Base-by-base conservation (phyloP, 1,140 invertebrate species). In the Drosophila paulistorum region DNA sequence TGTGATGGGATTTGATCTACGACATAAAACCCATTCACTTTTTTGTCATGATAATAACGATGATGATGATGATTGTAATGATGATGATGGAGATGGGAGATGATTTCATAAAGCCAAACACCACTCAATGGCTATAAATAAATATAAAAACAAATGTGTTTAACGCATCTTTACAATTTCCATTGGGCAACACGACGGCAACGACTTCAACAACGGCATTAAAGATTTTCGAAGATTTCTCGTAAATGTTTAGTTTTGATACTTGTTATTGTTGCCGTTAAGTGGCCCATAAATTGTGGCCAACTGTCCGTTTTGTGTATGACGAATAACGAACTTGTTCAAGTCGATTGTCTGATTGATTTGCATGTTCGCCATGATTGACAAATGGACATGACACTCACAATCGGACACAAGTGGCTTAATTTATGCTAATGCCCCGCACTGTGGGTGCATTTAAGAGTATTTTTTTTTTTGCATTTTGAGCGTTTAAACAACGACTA, bases 1-100 rank as follows among this genome's bases (percentile, higher is more conserved):
- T 37, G 35, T 37, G 37, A 39, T 63, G 70, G 68, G 74, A 81
- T 54, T 74, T 64, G 81, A 81, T 76, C 82, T 74, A 77, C 75
- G 76, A 79, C 82, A 87, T 86, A 86, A 86, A 86, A 86, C 66
- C 76, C 82, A 86, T 86, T 86, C 83, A 86, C 83, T 87, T 87
- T 86, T 85, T 87, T 37, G 54, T 71, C 67, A 71, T 68, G 61
- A 58, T 59, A 37, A 59, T 59, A 59, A 59, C 17, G 35, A 13
- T 41, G 37, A 39, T 41, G 33, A n/a, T 41, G 35, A 37, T 39
- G 37, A 13, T 37, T 7, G 10, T 37, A 3, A 17, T 30, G 58
- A 39, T 42, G 61, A 13, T 42, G 20, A 42, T 45, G 61, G 14
- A 17, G 78, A 69, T 72, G 69, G 61, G 11, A 17, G 78, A 69